Conservation (phyloP, 1,140 invertebrate genomes). For the Mycetomoellerius zeteki region DNA sequence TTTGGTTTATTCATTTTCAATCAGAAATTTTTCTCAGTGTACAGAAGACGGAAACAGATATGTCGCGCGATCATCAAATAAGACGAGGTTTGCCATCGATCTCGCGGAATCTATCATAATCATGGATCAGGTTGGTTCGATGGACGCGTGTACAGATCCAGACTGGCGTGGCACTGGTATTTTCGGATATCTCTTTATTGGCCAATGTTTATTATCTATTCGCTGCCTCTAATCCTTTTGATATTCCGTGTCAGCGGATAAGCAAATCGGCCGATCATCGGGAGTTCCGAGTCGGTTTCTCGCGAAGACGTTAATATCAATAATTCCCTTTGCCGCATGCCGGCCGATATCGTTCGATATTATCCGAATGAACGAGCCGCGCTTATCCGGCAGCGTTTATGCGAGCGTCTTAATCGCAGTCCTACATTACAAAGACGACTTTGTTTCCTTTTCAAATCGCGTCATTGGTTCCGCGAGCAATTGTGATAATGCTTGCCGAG, state of each 20-base stretch:
- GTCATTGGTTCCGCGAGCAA: slow-evolving; percentile 64
- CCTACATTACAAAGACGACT: slow-evolving; percentile 78
- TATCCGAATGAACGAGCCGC: slow-evolving; percentile 54
- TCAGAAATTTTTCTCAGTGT: too few relatives aligned
- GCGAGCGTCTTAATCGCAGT: slow-evolving; percentile 1
- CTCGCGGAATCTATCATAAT: slow-evolving; percentile 80
- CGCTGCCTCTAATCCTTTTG: slow-evolving; percentile 82
- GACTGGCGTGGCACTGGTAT: slow-evolving; percentile 73
- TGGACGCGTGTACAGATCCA: slow-evolving; percentile 38
- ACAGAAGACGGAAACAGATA: slow-evolving; percentile 20
- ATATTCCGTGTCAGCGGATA: slow-evolving; percentile 80
- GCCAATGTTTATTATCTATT: slow-evolving; percentile 83
- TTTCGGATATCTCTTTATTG: slow-evolving; percentile 82
- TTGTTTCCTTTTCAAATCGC: slow-evolving; percentile 76
- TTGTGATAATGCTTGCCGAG: slow-evolving; percentile 59
- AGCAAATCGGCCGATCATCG: slow-evolving; percentile 80
- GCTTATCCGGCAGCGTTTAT: neutral
- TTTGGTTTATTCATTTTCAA: too few relatives aligned
- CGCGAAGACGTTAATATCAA: slow-evolving; percentile 78
- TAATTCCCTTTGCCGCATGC: slow-evolving; percentile 75
- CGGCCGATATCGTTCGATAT: slow-evolving; percentile 72
- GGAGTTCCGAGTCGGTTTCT: slow-evolving; percentile 70
- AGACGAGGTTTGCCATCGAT: slow-evolving; percentile 69
- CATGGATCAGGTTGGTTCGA: slow-evolving; percentile 75
- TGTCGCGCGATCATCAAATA: slow-evolving; percentile 51